These are phyloP conservation scores for Rhizoglyphus robini DNA, from an alignment of 1,140 invertebrate genomes.

Conservation along the genomic window DNA sequence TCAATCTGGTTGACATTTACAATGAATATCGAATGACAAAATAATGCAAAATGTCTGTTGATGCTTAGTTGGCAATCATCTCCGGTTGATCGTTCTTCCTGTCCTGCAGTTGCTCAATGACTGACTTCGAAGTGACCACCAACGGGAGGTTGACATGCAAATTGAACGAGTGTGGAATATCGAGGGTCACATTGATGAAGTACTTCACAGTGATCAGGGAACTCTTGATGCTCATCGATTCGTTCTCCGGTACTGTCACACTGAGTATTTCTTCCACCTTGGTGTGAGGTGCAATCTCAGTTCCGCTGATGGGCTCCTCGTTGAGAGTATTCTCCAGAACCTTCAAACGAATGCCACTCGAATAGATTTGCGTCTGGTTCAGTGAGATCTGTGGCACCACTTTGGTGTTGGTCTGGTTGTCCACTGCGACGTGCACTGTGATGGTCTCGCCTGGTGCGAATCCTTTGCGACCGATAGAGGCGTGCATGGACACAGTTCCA, in stretches of 20 bases:
- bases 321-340: not conserved
- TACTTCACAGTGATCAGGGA: constrained; percentile 10
- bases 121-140: not conserved
- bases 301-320: not conserved
- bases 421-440: not conserved
- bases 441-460: constrained; percentile 9
- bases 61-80: too few relatives aligned
- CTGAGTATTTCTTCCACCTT: not conserved
- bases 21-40: too few relatives aligned
- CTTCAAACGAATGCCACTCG: not conserved
- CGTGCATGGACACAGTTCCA: not conserved
- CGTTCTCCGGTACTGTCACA: not conserved
- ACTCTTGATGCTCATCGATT: constrained; percentile 4
- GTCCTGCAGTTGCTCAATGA: too few relatives aligned
- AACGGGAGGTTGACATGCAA: constrained; percentile 11
- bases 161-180: constrained; percentile 11
- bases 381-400: not conserved
- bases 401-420: not conserved
- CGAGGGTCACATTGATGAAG: constrained; percentile 9
- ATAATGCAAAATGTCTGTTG: too few relatives aligned
- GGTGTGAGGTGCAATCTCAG: not conserved
- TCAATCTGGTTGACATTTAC: too few relatives aligned
- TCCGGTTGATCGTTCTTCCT: too few relatives aligned
- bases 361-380: constrained; percentile 13
- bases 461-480: not conserved